These are phyloP conservation scores for Dolichallabes microphthalmus DNA, from an alignment of 2,113 vertebrate species.

Conservation along the genomic window DNA sequence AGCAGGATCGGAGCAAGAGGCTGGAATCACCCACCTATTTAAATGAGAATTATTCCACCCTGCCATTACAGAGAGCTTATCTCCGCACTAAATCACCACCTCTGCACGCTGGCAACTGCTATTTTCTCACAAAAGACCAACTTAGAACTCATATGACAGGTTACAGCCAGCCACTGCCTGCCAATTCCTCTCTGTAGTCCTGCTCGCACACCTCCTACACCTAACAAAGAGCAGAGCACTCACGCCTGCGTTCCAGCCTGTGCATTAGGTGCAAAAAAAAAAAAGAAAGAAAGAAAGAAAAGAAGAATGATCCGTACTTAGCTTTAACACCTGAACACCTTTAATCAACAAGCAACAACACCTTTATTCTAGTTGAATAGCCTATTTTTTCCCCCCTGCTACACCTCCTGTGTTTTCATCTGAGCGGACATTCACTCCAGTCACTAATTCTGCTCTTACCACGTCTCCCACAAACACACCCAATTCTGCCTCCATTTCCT, in stretches of 20 bases:
- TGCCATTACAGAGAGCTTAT: conserved; percentile 88
- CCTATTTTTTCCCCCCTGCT: conserved; percentile 21
- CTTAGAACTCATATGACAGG: conserved; percentile 74
- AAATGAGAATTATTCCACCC: conserved; percentile 86
- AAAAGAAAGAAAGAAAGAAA: neutral
- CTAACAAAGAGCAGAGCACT: conserved; percentile 52
- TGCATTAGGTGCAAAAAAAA: conserved; percentile 22
- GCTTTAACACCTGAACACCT: conserved; percentile 16
- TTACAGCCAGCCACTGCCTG: conserved; percentile 65
- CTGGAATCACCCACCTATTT: conserved; percentile 72
- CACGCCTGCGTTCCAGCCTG: conserved; percentile 29
- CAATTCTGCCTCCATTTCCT: conserved; percentile 25
- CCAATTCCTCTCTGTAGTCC: conserved; percentile 64
- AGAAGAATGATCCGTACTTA: conserved; percentile 19
- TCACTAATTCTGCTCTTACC: conserved; percentile 32
- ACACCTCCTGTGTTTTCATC: conserved; percentile 22
- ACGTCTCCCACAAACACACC: conserved; percentile 35
- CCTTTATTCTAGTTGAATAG: conserved; percentile 23
- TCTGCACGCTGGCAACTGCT: conserved; percentile 78
- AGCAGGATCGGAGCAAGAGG: conserved; percentile 61
- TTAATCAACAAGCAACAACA: conserved; percentile 13
- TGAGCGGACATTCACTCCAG: conserved; percentile 14
- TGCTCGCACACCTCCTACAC: conserved; percentile 45
- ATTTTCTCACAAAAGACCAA: conserved; percentile 79
- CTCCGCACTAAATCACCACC: conserved; percentile 85